Base-by-base conservation (phyloP, 1,140 invertebrate species). In the Archegozetes longisetosus region DNA sequence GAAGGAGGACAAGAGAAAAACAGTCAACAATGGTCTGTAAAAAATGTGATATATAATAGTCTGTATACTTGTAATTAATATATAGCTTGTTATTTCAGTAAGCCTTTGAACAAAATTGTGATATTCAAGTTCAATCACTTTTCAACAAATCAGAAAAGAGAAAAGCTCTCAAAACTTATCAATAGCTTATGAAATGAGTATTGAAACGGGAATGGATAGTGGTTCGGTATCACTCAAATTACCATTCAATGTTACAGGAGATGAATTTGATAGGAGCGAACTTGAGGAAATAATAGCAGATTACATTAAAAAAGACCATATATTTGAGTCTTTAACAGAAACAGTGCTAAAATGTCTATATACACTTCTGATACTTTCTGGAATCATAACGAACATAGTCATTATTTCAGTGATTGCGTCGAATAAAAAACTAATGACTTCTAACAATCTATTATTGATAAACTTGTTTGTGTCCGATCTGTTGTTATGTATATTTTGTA, bases 401-500 rank as follows among this genome's bases (percentile, higher is more conserved):
- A 17, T 40, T 17, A 40, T 40, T 17, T 6, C 6, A 6, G 17
- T 40, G 6, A 40, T 40, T 40, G 32, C 17, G 32, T 6, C 32
- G 6, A 40, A 40, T 17, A 40, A 40, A 40, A 40, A 40, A 40
- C 32, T 40, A 17, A 40, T 40, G 32, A 40, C 32, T 17, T 9
- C 6, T 17, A 40, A 40, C 17, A 40, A 40, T 17, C 32, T 40
- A 40, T 40, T 40, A 17, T 40, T 40, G 17, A 9, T 40, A 17
- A 40, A 40, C 17, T 40, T 40, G 32, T 40, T 40, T 40, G 32
- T 40, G 17, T 40, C 32, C 32, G 32, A 40, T 40, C 6, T 40
- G 17, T 17, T 40, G 3, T 75, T 90, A 27, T 85, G 85, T 4
- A 84, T 88, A 0, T 83, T 90, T 67, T 89, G 87, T 66, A 82